Evolutionary conservation across 2,888 invertebrate genomes (phyloP).

Genomic region (Oxytorus armatus): DNA sequence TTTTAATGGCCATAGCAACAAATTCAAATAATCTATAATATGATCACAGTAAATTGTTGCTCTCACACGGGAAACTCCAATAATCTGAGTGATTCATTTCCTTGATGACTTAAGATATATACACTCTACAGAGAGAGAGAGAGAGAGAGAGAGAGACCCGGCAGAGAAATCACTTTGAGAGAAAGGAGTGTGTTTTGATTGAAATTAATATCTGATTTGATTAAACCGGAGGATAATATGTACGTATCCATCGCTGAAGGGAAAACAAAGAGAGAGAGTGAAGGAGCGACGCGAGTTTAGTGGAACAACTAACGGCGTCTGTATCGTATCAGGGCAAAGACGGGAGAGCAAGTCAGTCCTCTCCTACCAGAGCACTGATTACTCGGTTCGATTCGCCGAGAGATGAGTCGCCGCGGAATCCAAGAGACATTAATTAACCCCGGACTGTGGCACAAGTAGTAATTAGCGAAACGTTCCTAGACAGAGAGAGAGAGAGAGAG

Average conservation of each 20-base stretch:
- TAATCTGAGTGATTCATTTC: constrained; percentile 3
- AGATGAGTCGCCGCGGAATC: constrained; percentile 63
- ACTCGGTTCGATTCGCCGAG: constrained; percentile 63
- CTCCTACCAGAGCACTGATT: constrained; percentile 52
- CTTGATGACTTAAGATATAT: not conserved
- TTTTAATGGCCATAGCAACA: no score
- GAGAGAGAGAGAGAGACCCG: not conserved
- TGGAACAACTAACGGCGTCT: constrained; percentile 42
- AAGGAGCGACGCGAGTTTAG: constrained; percentile 17
- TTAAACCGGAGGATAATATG: constrained; percentile 21
- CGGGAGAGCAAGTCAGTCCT: constrained; percentile 36
- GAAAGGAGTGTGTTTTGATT: constrained; percentile 31
- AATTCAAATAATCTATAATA: not conserved
- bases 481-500: constrained; percentile 9
- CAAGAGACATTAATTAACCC: constrained; percentile 67
- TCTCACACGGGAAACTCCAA: not conserved
- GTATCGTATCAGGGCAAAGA: constrained; percentile 26
- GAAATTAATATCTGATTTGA: constrained; percentile 59
- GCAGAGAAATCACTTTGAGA: not conserved
- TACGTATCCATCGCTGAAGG: not conserved
- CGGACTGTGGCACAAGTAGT: constrained; percentile 63
- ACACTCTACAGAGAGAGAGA: not conserved
- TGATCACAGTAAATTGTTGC: not conserved
- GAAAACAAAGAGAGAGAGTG: constrained; percentile 20
- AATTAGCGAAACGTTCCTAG: constrained; percentile 65